phyloP scores from a whole-genome alignment of 2,113 vertebrate species.

The Ictidomys tridecemlineatus region DNA sequence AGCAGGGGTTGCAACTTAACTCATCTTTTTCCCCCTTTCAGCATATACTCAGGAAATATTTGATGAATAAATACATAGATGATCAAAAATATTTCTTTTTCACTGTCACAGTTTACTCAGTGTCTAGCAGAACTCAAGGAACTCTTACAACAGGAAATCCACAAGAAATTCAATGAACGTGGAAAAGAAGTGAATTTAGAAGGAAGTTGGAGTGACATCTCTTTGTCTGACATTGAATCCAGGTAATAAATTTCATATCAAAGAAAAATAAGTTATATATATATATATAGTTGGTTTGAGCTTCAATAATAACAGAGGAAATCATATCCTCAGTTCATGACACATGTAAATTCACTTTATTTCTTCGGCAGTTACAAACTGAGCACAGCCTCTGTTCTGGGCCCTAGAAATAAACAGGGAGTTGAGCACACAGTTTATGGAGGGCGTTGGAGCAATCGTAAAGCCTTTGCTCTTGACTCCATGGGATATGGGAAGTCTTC shows the following conservation, averaged over 20 bases:
- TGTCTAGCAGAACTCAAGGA: conserved; percentile 87
- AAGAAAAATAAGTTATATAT: neutral
- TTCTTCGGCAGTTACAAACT: neutral
- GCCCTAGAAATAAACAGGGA: neutral
- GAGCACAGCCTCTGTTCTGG: neutral
- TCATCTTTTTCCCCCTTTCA: neutral
- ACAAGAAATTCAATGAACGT: conserved; percentile 83
- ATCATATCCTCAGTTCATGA: neutral
- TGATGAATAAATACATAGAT: neutral
- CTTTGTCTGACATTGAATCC: conserved; percentile 93
- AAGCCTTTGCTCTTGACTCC: neutral
- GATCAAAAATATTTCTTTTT: neutral
- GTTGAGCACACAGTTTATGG: too few species aligned
- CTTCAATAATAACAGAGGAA: neutral
- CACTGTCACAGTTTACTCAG: conserved; percentile 78
- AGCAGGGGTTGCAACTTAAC: neutral
- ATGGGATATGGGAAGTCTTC: neutral
- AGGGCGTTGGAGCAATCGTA: neutral
- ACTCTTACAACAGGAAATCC: conserved; percentile 86
- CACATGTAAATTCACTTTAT: neutral
- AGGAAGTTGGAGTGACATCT: conserved; percentile 85
- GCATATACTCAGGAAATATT: neutral
- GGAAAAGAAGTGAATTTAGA: conserved; percentile 82
- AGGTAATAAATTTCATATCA: conserved; percentile 87
- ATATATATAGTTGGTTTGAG: neutral